Evolutionary conservation across 2,888 invertebrate genomes (phyloP).

Genomic region (Stegophylla sp.): DNA sequence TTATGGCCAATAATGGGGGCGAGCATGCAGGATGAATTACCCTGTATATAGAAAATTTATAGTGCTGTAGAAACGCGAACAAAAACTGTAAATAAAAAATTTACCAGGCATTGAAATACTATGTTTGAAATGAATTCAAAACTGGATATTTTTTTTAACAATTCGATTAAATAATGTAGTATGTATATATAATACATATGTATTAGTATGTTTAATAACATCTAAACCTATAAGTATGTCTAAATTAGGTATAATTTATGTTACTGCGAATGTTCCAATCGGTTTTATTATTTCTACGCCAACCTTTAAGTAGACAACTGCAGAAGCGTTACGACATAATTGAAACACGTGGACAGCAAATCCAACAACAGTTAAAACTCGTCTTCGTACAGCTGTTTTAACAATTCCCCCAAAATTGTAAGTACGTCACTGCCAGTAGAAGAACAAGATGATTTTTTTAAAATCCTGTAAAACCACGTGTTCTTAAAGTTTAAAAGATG

Average conservation of each 20-base stretch:
- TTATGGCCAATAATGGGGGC: no score
- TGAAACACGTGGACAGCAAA: constrained; percentile 33
- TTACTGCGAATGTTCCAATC: constrained; percentile 11
- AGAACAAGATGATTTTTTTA: constrained; percentile 28
- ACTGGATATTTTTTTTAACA: neutral
- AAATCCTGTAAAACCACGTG: constrained; percentile 41
- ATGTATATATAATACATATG: neutral
- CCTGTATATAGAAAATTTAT: no score
- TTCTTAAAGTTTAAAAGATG: constrained; percentile 29
- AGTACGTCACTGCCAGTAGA: constrained; percentile 24
- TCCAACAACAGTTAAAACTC: constrained; percentile 27
- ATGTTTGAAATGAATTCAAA: neutral
- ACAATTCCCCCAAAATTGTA: constrained; percentile 40
- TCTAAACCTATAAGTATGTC: constrained; percentile 14
- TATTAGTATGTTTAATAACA: constrained; percentile 22
- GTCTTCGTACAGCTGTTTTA: constrained; percentile 13
- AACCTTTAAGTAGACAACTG: constrained; percentile 43
- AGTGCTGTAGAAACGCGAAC: neutral
- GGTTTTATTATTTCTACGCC: constrained; percentile 36
- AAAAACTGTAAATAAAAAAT: neutral
- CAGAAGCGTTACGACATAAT: constrained; percentile 32
- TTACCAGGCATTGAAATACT: neutral
- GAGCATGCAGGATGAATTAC: no score
- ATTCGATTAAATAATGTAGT: neutral
- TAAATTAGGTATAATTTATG: constrained; percentile 18